phyloP scores from a whole-genome alignment of 2,888 invertebrate species.

The Macaria liturata region DNA sequence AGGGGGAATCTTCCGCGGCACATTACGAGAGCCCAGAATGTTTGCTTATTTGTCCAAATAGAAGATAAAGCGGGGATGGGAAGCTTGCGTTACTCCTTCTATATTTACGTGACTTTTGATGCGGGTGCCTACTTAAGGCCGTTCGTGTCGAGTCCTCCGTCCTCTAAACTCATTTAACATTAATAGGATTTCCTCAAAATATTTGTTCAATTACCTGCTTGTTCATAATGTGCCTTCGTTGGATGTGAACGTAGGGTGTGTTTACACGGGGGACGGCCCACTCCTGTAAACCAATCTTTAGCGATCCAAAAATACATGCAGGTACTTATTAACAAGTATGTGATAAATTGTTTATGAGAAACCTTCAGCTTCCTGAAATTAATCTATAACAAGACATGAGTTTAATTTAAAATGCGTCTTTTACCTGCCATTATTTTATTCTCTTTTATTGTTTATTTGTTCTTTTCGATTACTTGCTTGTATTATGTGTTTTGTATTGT shows the following conservation, averaged over 20 bases:
- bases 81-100: slow-evolving; percentile 37
- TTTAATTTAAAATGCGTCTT: too few relatives aligned
- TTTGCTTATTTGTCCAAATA: slow-evolving; percentile 40
- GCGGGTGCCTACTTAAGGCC: slow-evolving; percentile 41
- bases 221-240: slow-evolving; percentile 21
- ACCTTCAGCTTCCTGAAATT: too few relatives aligned
- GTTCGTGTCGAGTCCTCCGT: slow-evolving; percentile 29
- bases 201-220: slow-evolving; percentile 38
- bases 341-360: too few relatives aligned
- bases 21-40: slow-evolving; percentile 32
- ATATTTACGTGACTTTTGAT: slow-evolving; percentile 48
- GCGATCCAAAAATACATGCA: not conserved
- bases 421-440: too few relatives aligned
- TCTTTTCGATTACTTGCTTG: too few relatives aligned
- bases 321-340: too few relatives aligned
- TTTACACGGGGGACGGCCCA: not conserved
- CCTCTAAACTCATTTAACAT: slow-evolving; percentile 40
- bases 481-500: too few relatives aligned
- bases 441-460: too few relatives aligned
- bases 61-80: slow-evolving; percentile 39
- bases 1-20: slow-evolving; percentile 28
- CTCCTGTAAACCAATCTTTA: not conserved
- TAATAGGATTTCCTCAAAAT: slow-evolving; percentile 41
- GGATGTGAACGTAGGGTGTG: not conserved
- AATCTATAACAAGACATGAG: too few relatives aligned